Conservation (phyloP, 2,888 invertebrate genomes). For the Harpagoxenus sublaevis region DNA sequence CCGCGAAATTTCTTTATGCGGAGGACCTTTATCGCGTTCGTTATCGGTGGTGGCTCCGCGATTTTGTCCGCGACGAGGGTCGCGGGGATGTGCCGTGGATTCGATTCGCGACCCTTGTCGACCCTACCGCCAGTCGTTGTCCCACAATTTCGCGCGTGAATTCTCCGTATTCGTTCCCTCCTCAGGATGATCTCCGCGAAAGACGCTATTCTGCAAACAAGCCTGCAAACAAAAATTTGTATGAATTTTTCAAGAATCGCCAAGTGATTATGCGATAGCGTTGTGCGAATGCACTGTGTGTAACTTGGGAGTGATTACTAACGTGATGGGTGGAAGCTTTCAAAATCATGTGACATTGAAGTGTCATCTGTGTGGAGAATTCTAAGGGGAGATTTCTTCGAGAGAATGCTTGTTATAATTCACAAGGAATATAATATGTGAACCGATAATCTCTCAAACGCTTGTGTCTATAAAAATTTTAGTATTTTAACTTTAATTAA, state of each 20-base stretch:
- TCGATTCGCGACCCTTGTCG: neutral
- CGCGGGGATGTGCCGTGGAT: neutral
- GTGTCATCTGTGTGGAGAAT: conserved; percentile 25
- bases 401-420: neutral
- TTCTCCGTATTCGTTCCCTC: neutral
- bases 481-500: neutral
- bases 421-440: neutral
- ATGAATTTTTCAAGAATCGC: neutral
- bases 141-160: neutral
- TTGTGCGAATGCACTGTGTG: conserved; percentile 3
- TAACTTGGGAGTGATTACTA: conserved; percentile 36
- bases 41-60: neutral
- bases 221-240: neutral
- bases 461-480: neutral
- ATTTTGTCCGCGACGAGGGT: neutral
- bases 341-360: conserved; percentile 19
- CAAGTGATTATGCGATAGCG: neutral
- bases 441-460: neutral
- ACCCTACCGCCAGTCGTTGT: neutral
- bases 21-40: neutral
- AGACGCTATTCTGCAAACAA: neutral
- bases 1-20: neutral
- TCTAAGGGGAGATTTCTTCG: neutral
- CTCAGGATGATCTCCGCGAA: neutral
- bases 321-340: conserved; percentile 6